Evolutionary conservation across 2,888 invertebrate genomes (phyloP).

Genomic region (Xestia sexstrigata): DNA sequence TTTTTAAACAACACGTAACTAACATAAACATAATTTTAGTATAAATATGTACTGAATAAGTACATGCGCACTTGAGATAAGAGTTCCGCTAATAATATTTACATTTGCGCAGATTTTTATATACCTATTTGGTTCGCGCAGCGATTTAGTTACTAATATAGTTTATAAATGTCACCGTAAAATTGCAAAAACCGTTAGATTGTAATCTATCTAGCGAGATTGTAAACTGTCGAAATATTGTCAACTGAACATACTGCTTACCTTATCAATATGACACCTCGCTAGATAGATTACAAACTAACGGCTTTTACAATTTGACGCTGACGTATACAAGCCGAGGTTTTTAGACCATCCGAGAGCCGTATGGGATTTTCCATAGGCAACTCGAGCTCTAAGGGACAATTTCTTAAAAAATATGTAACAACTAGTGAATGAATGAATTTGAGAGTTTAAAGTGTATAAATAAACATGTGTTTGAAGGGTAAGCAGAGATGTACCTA

Average conservation of each 20-base stretch:
- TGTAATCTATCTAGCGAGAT: no score
- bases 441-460: no score
- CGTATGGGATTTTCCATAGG: not conserved
- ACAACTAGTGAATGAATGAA: no score
- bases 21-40: conserved; percentile 18
- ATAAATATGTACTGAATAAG: conserved; percentile 25
- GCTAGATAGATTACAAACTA: no score
- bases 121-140: conserved; percentile 24
- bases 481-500: not conserved
- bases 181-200: no score
- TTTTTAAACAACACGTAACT: conserved; percentile 12
- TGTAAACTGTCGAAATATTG: no score
- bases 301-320: no score
- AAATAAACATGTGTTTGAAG: not conserved
- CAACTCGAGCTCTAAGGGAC: not conserved
- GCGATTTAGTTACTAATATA: not conserved
- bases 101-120: conserved; percentile 29
- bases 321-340: not conserved
- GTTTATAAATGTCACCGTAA: no score
- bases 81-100: conserved; percentile 49
- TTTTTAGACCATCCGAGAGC: not conserved
- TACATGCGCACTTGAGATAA: conserved; percentile 42
- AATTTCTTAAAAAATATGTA: not conserved
- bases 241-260: no score
- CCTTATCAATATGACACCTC: no score